Conservation (phyloP, 2,888 invertebrate genomes). For the Trypoxylon attenuatum region DNA sequence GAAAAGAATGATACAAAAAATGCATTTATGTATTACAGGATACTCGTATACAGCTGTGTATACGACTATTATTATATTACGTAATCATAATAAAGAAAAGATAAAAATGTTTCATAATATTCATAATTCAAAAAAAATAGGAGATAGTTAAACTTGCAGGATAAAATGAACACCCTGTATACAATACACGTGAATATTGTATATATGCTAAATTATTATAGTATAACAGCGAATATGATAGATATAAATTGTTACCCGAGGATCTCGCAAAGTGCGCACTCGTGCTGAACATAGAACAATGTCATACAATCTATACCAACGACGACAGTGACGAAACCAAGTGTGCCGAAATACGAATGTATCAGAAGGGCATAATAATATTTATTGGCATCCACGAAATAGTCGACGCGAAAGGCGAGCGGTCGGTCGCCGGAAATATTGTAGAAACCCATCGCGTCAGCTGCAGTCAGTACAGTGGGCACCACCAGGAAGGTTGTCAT, state of each 20-base stretch:
- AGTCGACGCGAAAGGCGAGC: slow-evolving; percentile 34
- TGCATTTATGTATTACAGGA: too few relatives aligned
- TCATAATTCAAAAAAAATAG: too few relatives aligned
- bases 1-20: too few relatives aligned
- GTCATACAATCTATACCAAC: slow-evolving; percentile 39
- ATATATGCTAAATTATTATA: too few relatives aligned
- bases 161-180: too few relatives aligned
- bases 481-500: slow-evolving; percentile 37
- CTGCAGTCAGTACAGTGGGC: slow-evolving; percentile 27
- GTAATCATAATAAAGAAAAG: too few relatives aligned
- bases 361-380: slow-evolving; percentile 39
- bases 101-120: too few relatives aligned
- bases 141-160: too few relatives aligned
- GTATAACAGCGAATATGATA: too few relatives aligned
- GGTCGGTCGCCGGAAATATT: slow-evolving; percentile 29
- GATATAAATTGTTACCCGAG: slow-evolving; percentile 35
- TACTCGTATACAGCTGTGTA: too few relatives aligned
- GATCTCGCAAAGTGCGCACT: slow-evolving; percentile 43
- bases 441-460: slow-evolving; percentile 18
- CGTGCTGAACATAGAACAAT: slow-evolving; percentile 36
- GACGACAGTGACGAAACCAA: slow-evolving; percentile 29
- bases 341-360: slow-evolving; percentile 36
- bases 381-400: slow-evolving; percentile 36
- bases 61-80: too few relatives aligned
- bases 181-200: too few relatives aligned